Evolutionary conservation across 2,113 vertebrate species (phyloP), one percentile per base, ranked within the genome.

Genomic region (Dicentrarchus labrax): DNA sequence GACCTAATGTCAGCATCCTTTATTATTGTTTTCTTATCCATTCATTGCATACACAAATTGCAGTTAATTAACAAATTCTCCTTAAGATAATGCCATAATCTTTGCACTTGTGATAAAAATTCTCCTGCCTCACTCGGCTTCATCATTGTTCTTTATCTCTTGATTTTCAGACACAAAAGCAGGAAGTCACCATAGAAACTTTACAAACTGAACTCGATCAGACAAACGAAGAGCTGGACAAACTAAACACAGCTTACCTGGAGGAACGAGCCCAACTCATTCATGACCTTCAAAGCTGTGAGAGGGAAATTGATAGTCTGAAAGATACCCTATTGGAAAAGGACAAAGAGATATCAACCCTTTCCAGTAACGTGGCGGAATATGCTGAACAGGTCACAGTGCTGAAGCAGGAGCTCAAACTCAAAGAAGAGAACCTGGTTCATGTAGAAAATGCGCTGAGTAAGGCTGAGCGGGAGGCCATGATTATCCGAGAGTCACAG

Each of bases 171-270:
- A 84, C 86, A 5, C 94, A 95, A 76, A 97, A 97, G 60, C 97
- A 97, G 86, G 97, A 97, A 54, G 88, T 76, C 0, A 21, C 91
- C 17, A 91, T 97, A 36, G 96, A 96, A 79, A 91, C 88, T 0
- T 90, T 97, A 67, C 96, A 96, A 66, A 87, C 91, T 7, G 97
- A 98, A 41, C 92, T 98, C 39, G 96, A 97, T 43, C 97, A 98
- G 94, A 96, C 97, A 0, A 97, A 95, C 1, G 97, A 98, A 79
- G 97, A 98, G 83, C 95, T 98, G 69, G 97, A 98, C 86, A 97
- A 96, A 64, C 76, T 98, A 1, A 98, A 98, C 75, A 87, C 91
- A 0, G 93, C 94, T 56, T 97, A 97, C 88, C 85, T 98, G 80
- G 96, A 97, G 60, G 97, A 98, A 71, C 93, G 97, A 76, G 95